These are phyloP conservation scores for Prenolepis imparis DNA, from an alignment of 2,888 invertebrate genomes.

Conservation along the genomic window DNA sequence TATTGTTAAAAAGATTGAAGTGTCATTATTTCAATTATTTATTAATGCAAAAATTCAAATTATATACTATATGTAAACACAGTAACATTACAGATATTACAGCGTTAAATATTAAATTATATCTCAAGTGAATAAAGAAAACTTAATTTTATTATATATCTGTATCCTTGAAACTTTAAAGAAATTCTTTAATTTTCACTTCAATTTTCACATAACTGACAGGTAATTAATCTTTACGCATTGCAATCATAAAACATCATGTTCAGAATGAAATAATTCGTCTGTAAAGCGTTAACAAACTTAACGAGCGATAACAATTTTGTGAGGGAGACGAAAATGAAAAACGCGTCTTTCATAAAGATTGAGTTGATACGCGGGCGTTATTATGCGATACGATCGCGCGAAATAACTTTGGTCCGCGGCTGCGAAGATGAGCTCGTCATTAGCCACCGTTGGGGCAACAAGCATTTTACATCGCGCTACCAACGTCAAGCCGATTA, in stretches of 20 bases:
- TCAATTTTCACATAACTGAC: not conserved
- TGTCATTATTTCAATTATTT: not conserved
- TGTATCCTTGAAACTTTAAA: not conserved
- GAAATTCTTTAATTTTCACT: not conserved
- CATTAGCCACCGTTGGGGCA: constrained; percentile 59
- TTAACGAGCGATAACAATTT: not conserved
- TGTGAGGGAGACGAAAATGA: not conserved
- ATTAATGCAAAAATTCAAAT: not conserved
- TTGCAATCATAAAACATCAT: not conserved
- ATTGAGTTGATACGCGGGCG: constrained; percentile 13
- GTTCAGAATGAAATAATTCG: not conserved
- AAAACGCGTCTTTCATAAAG: constrained; percentile 10
- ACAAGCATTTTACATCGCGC: constrained; percentile 57
- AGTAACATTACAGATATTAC: not conserved
- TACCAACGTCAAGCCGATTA: constrained; percentile 69
- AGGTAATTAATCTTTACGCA: not conserved
- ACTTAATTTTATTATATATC: not conserved
- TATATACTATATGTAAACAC: not conserved
- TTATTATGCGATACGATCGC: constrained; percentile 29
- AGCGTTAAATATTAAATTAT: not conserved
- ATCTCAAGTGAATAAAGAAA: too few species aligned
- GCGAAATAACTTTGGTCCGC: constrained; percentile 32
- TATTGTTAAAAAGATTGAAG: not conserved
- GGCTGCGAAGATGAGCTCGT: constrained; percentile 53
- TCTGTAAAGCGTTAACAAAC: not conserved